These are phyloP conservation scores for Gymnorhina tibicen DNA, from an alignment of 2,113 vertebrate genomes.

Conservation along the genomic window DNA sequence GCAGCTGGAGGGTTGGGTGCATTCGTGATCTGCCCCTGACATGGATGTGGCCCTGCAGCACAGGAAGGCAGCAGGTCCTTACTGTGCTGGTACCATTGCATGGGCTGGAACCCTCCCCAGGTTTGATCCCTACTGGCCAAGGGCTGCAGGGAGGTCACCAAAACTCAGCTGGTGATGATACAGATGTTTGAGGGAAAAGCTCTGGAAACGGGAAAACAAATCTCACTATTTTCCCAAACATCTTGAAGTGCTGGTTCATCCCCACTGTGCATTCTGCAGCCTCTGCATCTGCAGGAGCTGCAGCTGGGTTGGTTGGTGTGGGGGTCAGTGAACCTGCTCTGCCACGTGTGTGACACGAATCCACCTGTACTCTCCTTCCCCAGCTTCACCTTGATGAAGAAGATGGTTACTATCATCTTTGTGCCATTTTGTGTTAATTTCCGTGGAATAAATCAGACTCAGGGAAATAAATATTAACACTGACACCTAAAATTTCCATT, in stretches of 20 bases:
- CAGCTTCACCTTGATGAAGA: not conserved
- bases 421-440: not conserved
- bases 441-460: not conserved
- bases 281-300: not conserved
- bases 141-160: not conserved
- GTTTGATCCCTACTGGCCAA: not conserved
- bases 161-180: not conserved
- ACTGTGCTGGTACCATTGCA: not conserved
- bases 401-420: not conserved
- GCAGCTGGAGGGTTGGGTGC: not conserved
- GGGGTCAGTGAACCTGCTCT: not conserved
- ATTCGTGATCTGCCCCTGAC: not conserved
- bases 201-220: not conserved
- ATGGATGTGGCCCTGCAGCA: not conserved
- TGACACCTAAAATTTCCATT: not conserved
- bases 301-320: not conserved
- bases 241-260: not conserved
- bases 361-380: not conserved
- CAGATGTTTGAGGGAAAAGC: not conserved
- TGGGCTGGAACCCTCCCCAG: not conserved
- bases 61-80: not conserved
- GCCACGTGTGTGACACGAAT: fast-evolving
- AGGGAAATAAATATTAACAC: not conserved
- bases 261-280: not conserved
- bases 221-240: not conserved